Conservation (phyloP, 1,140 invertebrate species). For the Drosophila quadrilineata region DNA sequence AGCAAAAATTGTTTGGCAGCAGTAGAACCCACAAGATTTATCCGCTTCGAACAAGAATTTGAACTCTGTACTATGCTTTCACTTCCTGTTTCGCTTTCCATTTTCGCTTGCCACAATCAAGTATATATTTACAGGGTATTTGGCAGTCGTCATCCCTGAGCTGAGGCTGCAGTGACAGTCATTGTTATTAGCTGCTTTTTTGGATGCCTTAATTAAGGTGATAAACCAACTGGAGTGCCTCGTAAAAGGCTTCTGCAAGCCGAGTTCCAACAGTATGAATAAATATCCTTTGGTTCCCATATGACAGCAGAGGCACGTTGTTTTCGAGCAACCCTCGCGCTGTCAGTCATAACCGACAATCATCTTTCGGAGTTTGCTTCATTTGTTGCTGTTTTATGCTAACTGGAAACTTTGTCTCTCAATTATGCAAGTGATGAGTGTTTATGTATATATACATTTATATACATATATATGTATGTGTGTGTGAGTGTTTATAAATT, state of each 20-base stretch:
- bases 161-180: not conserved
- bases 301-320: not conserved
- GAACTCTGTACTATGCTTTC: too few species aligned
- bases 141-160: not conserved
- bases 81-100: too few species aligned
- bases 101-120: not conserved
- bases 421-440: constrained; percentile 56
- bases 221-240: not conserved
- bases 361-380: constrained; percentile 63
- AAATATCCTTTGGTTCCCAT: too few species aligned
- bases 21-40: too few species aligned
- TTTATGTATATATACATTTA: not conserved
- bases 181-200: constrained; percentile 2
- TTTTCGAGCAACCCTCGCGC: constrained; percentile 17
- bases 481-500: constrained; percentile 42
- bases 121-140: constrained; percentile 3
- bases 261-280: not conserved
- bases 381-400: constrained; percentile 49
- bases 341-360: constrained; percentile 52
- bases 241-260: not conserved
- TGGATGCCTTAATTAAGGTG: constrained; percentile 12
- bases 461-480: constrained; percentile 18
- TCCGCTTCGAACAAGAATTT: too few species aligned
- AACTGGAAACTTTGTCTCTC: constrained; percentile 40
- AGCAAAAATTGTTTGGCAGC: too few species aligned